Conservation (phyloP, 2,888 invertebrate genomes). For the Sinhomidia bicolor region DNA sequence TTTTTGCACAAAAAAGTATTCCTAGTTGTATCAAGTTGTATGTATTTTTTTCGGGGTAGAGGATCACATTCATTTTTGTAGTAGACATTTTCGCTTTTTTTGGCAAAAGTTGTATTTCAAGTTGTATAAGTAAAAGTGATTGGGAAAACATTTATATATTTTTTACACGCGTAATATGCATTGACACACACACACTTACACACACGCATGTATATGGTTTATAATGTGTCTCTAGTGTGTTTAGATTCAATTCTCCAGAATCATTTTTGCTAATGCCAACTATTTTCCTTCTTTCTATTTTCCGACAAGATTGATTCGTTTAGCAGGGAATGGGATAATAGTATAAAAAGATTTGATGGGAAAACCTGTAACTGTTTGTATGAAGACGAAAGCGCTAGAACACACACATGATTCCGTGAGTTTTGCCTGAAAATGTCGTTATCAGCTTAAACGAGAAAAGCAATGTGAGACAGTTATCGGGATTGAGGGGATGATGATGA, state of each 20-base stretch:
- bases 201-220: neutral
- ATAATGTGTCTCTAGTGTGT: neutral
- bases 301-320: constrained; percentile 74
- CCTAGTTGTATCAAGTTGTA: neutral
- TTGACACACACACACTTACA: too few species aligned
- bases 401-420: neutral
- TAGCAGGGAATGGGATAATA: constrained; percentile 55
- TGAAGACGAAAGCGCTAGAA: too few species aligned
- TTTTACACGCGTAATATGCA: neutral
- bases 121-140: neutral
- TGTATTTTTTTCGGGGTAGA: too few species aligned
- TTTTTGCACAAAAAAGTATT: constrained; percentile 28
- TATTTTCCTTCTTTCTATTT: constrained; percentile 35
- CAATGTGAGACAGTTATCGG: constrained; percentile 8
- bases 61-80: neutral
- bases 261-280: constrained; percentile 12
- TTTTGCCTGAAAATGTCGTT: constrained; percentile 2
- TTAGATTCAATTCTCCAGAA: neutral
- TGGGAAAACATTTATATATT: neutral
- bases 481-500: constrained; percentile 28
- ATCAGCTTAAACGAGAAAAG: constrained; percentile 24
- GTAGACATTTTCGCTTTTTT: neutral
- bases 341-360: constrained; percentile 53
- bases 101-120: neutral
- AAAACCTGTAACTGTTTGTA: neutral